A percentile compares a stretch with the other conserved stretches of the same genome.
These are phyloP conservation scores for Puntigrus tetrazona DNA, from an alignment of 2,113 vertebrate species.

Conservation along the genomic window DNA sequence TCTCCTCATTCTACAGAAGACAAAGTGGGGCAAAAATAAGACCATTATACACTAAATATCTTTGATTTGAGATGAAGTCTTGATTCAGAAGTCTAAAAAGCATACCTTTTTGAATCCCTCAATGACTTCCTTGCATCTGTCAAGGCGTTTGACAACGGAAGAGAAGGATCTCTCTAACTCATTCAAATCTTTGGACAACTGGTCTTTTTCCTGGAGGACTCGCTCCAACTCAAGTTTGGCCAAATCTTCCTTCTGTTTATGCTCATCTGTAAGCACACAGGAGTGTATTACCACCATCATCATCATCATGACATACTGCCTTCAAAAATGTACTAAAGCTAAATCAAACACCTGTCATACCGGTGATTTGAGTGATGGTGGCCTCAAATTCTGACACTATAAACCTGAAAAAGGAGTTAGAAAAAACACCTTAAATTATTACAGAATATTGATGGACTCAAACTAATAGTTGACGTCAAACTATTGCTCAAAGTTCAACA, in stretches of 20 bases:
- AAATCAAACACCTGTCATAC: constrained; percentile 63
- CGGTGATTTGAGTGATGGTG: constrained; percentile 78
- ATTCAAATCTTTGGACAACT: constrained; percentile 79
- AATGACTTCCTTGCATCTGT: constrained; percentile 86
- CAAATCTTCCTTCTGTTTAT: constrained; percentile 76
- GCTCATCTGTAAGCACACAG: constrained; percentile 70
- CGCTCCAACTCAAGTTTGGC: constrained; percentile 73
- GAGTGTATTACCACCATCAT: too few species aligned
- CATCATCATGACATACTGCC: too few species aligned
- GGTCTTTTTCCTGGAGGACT: constrained; percentile 81
- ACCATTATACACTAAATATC: background rate
- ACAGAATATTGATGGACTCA: too few species aligned
- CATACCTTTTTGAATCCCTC: constrained; percentile 85
- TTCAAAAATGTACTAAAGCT: background rate
- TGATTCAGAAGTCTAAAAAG: background rate
- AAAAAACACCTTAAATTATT: too few species aligned
- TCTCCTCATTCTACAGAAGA: constrained; percentile 84
- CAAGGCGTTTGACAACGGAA: constrained; percentile 87
- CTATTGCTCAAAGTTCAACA: background rate
- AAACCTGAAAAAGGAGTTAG: constrained; percentile 82
- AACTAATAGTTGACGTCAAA: too few species aligned
- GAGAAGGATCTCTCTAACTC: constrained; percentile 86
- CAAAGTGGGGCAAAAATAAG: background rate
- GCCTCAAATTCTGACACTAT: constrained; percentile 85
- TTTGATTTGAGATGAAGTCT: background rate